Conservation (phyloP, 2,888 invertebrate genomes). For the Scaptomyza cyrtandrae region DNA sequence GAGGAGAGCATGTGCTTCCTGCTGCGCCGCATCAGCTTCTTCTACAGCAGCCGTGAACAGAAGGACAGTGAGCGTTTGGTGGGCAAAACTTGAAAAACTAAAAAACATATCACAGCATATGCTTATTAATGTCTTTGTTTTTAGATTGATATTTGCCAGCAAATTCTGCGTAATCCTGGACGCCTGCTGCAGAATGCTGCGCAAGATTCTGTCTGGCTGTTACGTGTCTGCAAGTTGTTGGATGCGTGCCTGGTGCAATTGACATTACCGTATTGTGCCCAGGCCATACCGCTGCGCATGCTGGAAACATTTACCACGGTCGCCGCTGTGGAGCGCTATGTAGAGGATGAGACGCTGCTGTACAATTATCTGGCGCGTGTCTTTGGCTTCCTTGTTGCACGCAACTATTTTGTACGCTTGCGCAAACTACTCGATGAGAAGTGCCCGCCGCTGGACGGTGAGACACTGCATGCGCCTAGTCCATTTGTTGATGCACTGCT, state of each 20-base stretch:
- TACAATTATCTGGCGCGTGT: constrained; percentile 81
- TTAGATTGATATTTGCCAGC: constrained; percentile 84
- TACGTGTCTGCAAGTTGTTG: constrained; percentile 83
- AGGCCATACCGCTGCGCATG: constrained; percentile 91
- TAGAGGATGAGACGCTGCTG: constrained; percentile 77
- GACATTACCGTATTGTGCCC: constrained; percentile 77
- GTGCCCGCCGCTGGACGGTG: constrained; percentile 89
- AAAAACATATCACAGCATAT: neutral
- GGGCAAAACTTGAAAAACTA: constrained; percentile 28
- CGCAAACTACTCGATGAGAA: constrained; percentile 89
- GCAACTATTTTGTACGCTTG: constrained; percentile 89
- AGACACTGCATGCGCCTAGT: constrained; percentile 89
- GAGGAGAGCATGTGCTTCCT: constrained; percentile 85
- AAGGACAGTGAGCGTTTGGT: constrained; percentile 89
- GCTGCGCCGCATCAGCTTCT: constrained; percentile 90
- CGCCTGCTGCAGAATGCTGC: constrained; percentile 82
- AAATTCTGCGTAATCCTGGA: constrained; percentile 81
- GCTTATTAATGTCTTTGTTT: neutral
- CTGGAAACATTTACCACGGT: constrained; percentile 90
- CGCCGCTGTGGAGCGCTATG: constrained; percentile 81
- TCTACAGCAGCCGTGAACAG: constrained; percentile 87
- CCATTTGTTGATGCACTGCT: constrained; percentile 90
- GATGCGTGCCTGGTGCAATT: constrained; percentile 83
- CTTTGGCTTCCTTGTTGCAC: constrained; percentile 82
- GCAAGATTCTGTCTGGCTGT: constrained; percentile 80